A percentile compares a stretch with the other conserved stretches of the same genome.
phyloP scores from a whole-genome alignment of 2,888 invertebrate genomes.

The Dysmachus trigonus region DNA sequence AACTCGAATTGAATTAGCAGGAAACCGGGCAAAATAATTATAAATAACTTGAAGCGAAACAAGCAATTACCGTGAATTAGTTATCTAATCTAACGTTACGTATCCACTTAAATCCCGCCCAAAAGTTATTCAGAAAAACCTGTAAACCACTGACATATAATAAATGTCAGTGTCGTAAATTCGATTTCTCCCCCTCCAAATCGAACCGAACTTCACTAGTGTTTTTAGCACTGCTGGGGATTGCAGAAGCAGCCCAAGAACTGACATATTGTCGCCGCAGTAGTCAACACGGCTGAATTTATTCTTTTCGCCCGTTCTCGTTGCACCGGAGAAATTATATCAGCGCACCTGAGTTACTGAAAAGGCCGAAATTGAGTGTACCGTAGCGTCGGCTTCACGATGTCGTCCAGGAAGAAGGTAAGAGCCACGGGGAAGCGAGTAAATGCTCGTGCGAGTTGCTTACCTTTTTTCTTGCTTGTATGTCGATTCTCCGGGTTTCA shows the following conservation, averaged over 20 bases:
- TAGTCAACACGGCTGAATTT: background rate
- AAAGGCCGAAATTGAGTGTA: background rate
- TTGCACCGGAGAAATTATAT: background rate
- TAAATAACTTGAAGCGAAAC: background rate
- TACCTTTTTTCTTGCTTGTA: background rate
- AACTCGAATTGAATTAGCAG: background rate
- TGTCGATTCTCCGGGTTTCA: background rate
- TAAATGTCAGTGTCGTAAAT: no score
- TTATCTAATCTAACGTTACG: background rate
- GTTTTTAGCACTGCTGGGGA: background rate
- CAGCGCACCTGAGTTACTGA: background rate
- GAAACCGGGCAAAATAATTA: background rate
- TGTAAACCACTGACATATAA: no score
- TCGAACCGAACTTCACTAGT: background rate
- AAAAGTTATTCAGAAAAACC: background rate
- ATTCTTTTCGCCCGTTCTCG: background rate
- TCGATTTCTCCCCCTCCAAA: background rate
- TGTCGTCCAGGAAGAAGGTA: slow-evolving; percentile 39
- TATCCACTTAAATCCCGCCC: background rate
- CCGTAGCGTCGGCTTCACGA: background rate
- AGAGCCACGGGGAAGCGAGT: background rate
- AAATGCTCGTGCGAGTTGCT: background rate
- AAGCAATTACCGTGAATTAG: background rate
- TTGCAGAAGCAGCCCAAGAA: background rate
- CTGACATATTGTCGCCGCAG: background rate